These are phyloP conservation scores for Pomatorhinus ruficollis DNA, from an alignment of 2,113 vertebrate genomes.

Conservation along the genomic window DNA sequence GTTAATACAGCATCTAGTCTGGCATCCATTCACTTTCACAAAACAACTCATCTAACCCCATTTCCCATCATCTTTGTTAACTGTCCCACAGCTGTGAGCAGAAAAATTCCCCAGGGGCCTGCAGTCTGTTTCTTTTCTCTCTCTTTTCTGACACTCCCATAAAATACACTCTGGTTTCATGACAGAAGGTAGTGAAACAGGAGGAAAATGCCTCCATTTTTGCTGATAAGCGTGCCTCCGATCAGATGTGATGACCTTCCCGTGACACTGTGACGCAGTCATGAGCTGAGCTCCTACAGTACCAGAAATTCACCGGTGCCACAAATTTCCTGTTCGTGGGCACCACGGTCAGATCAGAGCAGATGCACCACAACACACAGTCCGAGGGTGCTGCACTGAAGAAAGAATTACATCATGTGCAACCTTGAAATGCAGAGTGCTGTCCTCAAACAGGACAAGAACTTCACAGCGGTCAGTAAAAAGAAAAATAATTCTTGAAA, in stretches of 20 bases:
- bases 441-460: background rate
- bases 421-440: background rate
- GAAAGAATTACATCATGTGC: background rate
- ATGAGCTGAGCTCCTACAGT: background rate
- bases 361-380: background rate
- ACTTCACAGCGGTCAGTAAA: background rate
- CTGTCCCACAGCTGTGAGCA: background rate
- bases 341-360: background rate
- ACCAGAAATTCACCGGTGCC: background rate
- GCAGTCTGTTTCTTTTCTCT: background rate
- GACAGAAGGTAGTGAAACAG: background rate
- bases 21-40: background rate
- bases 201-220: background rate
- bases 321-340: background rate
- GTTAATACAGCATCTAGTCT: background rate
- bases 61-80: background rate
- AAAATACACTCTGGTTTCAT: background rate
- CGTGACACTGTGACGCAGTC: accelerated
- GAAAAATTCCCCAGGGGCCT: background rate
- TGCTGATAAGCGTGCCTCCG: background rate
- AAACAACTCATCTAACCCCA: background rate
- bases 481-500: background rate
- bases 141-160: background rate
- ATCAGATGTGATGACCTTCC: background rate
- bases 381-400: background rate